Evolutionary conservation across 2,797 vertebrate species (phyloP).

Genomic region (Meda fulgida): DNA sequence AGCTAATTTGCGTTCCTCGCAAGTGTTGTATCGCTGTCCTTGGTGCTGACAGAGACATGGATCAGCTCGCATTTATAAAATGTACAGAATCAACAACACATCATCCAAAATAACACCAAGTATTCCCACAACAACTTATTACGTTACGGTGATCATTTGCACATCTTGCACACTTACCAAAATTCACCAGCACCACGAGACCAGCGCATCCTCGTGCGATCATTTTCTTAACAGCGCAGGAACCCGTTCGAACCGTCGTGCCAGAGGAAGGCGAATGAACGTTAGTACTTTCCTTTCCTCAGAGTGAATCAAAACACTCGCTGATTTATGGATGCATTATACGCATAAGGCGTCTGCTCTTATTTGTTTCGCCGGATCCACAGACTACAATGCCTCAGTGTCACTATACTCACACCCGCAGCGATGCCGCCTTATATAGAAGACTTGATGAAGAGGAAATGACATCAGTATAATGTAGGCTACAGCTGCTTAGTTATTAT

Average conservation of each 20-base stretch:
- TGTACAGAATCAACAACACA: not conserved
- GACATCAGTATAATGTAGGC: constrained; percentile 72
- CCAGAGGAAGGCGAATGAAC: constrained; percentile 28
- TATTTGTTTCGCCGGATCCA: constrained; percentile 68
- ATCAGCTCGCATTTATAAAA: not conserved
- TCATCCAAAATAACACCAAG: constrained; percentile 20
- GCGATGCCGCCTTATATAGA: constrained; percentile 61
- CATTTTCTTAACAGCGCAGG: constrained; percentile 68
- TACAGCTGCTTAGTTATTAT: constrained; percentile 20
- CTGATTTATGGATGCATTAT: constrained; percentile 67
- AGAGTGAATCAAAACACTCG: not conserved
- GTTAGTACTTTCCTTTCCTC: constrained; percentile 1
- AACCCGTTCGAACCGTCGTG: constrained; percentile 64
- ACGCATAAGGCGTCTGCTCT: constrained; percentile 61
- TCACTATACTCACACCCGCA: constrained; percentile 54
- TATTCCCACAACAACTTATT: not conserved
- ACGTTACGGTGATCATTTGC: not conserved
- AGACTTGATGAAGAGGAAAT: constrained; percentile 66
- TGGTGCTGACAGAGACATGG: constrained; percentile 70
- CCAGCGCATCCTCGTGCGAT: constrained; percentile 69
- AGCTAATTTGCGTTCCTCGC: not conserved
- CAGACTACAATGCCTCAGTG: constrained; percentile 49
- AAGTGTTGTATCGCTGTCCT: constrained; percentile 69
- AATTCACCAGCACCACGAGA: constrained; percentile 67
- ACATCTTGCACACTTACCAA: constrained; percentile 72